A percentile compares a stretch with the other conserved stretches of the same genome.
phyloP scores from a whole-genome alignment of 1,140 invertebrate species.

The Cyclargus thomasi region DNA sequence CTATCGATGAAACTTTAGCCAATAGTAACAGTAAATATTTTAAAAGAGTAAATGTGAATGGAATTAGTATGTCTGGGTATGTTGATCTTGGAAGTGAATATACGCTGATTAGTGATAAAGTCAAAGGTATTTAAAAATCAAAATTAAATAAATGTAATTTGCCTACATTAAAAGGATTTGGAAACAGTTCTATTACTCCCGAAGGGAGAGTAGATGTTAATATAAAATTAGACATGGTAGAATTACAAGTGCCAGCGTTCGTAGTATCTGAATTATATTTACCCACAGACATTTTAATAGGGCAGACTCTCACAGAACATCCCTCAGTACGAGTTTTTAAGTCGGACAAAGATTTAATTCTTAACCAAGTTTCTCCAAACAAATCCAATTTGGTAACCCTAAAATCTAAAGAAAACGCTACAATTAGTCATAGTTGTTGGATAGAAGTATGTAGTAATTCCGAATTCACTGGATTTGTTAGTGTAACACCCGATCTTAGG shows the following conservation, averaged over 20 bases:
- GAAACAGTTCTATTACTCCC: constrained; percentile 8
- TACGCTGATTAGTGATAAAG: constrained; percentile 16
- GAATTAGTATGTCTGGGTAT: constrained; percentile 16
- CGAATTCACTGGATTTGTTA: constrained; percentile 14
- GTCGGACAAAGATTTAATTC: constrained; percentile 17
- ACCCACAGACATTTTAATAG: constrained; percentile 21
- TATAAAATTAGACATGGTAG: constrained; percentile 18
- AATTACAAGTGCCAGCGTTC: constrained; percentile 14
- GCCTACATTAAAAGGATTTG: constrained; percentile 22
- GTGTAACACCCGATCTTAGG: not conserved
- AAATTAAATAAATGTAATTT: constrained; percentile 16
- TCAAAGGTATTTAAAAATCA: not conserved
- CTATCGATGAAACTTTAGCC: not conserved
- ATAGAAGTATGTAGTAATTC: constrained; percentile 15
- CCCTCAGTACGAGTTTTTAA: constrained; percentile 20
- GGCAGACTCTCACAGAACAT: constrained; percentile 23
- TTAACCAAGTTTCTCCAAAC: constrained; percentile 14
- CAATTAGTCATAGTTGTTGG: not conserved
- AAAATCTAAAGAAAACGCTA: constrained; percentile 2
- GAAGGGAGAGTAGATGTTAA: constrained; percentile 13
- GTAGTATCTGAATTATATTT: constrained; percentile 16
- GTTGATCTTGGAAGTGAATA: constrained; percentile 26
- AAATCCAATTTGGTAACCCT: not conserved
- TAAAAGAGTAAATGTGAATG: constrained; percentile 21
- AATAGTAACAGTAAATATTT: constrained; percentile 22